A percentile compares a stretch with the other conserved stretches of the same genome.
phyloP scores from a whole-genome alignment of 2,888 invertebrate species.

The Patella caerulea region DNA sequence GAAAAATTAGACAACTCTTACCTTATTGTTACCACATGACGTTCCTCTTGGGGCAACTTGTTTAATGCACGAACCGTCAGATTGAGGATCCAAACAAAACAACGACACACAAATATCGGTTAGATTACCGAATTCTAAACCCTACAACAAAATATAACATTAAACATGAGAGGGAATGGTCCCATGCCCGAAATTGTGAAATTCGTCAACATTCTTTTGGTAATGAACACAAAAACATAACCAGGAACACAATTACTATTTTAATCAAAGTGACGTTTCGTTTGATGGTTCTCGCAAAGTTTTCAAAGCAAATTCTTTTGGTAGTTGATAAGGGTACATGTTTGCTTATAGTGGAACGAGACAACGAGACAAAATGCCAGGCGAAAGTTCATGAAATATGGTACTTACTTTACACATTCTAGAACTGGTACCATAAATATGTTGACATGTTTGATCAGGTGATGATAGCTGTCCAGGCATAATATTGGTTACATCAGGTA shows the following conservation, averaged over 20 bases:
- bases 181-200: too few species aligned
- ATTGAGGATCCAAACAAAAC: constrained; percentile 54
- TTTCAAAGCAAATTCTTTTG: too few species aligned
- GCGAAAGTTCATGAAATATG: too few species aligned
- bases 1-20: constrained; percentile 19
- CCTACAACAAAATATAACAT: constrained; percentile 35
- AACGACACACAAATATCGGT: constrained; percentile 51
- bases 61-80: constrained; percentile 45
- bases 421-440: constrained; percentile 33
- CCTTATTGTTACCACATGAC: constrained; percentile 56
- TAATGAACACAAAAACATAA: too few species aligned
- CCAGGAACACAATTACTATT: too few species aligned
- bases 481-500: constrained; percentile 31
- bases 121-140: constrained; percentile 47
- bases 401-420: constrained; percentile 31
- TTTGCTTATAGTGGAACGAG: too few species aligned
- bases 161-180: not conserved
- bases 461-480: constrained; percentile 33
- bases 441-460: constrained; percentile 35
- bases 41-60: constrained; percentile 57
- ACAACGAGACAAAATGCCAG: too few species aligned
- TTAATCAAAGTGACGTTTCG: too few species aligned
- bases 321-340: too few species aligned
- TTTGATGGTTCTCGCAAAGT: too few species aligned
- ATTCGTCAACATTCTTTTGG: too few species aligned